These are phyloP conservation scores for Chloebia gouldiae DNA, from an alignment of 2,113 vertebrate species.

Conservation along the genomic window DNA sequence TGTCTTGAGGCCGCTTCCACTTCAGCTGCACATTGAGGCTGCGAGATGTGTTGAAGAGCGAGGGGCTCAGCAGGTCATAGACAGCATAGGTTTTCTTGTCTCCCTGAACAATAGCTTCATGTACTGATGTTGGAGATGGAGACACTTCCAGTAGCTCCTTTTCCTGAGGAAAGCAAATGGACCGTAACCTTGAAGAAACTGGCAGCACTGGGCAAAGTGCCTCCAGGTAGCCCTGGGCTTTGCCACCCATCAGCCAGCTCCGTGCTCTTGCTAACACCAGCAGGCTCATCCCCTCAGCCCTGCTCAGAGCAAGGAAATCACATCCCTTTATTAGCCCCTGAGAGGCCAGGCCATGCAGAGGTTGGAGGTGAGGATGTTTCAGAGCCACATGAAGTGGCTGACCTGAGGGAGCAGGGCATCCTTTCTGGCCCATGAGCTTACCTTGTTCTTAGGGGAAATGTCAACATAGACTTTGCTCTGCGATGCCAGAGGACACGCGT, in stretches of 20 bases:
- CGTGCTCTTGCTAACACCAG: not conserved
- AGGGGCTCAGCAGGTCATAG: slow-evolving; percentile 85
- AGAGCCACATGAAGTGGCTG: not conserved
- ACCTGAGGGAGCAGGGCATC: not conserved
- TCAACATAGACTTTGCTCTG: slow-evolving; percentile 94
- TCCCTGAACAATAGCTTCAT: slow-evolving; percentile 83
- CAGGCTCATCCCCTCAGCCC: not conserved
- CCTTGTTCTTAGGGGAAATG: slow-evolving; percentile 86
- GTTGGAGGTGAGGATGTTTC: not conserved
- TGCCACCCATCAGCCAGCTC: not conserved
- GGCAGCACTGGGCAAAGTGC: not conserved
- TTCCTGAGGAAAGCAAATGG: slow-evolving; percentile 71
- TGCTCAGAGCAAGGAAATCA: not conserved
- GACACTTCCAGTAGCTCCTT: slow-evolving; percentile 87
- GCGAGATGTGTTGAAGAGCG: slow-evolving; percentile 79
- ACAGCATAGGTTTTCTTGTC: slow-evolving; percentile 85
- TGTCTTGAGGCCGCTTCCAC: slow-evolving; percentile 83
- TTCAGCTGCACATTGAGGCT: slow-evolving; percentile 90
- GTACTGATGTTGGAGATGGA: slow-evolving; percentile 75
- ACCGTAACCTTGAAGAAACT: not conserved
- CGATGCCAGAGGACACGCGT: slow-evolving; percentile 90
- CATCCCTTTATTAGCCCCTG: accelerated
- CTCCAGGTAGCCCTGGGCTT: not conserved
- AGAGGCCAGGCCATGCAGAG: not conserved
- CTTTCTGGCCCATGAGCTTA: slow-evolving; percentile 14